These are phyloP conservation scores for Squalus acanthias DNA, from an alignment of 2,797 vertebrate genomes.

Conservation along the genomic window DNA sequence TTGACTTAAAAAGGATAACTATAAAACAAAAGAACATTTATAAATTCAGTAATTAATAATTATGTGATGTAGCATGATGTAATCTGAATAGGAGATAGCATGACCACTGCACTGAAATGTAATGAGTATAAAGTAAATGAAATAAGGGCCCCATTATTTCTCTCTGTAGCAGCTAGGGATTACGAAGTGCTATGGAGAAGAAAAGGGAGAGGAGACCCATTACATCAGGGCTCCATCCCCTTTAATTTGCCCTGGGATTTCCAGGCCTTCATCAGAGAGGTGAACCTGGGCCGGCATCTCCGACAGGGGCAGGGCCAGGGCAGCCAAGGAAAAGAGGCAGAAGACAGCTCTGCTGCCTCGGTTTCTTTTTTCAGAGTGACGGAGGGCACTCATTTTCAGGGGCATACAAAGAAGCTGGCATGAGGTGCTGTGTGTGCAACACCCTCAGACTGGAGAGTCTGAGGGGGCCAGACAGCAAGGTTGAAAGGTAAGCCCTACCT, in stretches of 20 bases:
- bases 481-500: neutral
- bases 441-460: too few species aligned
- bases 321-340: neutral
- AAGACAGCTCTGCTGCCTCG: neutral
- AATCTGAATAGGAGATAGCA: neutral
- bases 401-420: neutral
- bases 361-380: neutral
- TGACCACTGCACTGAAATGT: neutral
- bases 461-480: neutral
- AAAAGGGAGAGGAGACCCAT: neutral
- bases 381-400: neutral
- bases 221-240: neutral
- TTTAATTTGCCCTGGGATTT: neutral
- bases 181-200: neutral
- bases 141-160: neutral
- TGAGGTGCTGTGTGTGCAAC: neutral
- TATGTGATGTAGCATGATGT: neutral
- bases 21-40: conserved; percentile 12
- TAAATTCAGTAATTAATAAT: conserved; percentile 23
- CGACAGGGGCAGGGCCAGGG: neutral
- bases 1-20: neutral
- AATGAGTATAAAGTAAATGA: neutral
- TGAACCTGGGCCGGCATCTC: neutral
- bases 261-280: neutral
- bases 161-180: too few species aligned